Conservation (phyloP, 1,140 invertebrate species). For the Trichogramma pretiosum region DNA sequence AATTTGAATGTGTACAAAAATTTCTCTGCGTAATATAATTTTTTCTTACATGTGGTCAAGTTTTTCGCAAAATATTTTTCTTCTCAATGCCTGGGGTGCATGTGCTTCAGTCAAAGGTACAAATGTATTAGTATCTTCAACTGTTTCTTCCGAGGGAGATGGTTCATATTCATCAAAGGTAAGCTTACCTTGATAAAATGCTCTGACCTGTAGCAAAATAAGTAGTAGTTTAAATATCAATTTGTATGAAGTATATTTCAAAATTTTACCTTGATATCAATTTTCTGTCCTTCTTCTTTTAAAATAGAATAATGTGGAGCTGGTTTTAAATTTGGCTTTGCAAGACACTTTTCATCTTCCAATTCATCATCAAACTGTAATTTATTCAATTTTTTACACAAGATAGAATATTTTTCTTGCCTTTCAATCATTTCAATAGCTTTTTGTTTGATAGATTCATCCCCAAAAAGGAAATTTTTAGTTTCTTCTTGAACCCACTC, state of each 20-base stretch:
- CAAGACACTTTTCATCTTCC: conserved; percentile 20
- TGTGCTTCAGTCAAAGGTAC: conserved; percentile 38
- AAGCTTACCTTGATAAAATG: conserved; percentile 37
- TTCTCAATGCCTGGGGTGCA: conserved; percentile 36
- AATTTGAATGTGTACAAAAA: background rate
- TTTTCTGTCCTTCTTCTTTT: conserved; percentile 34
- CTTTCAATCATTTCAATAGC: conserved; percentile 29
- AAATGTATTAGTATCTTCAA: conserved; percentile 19
- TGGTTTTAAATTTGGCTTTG: conserved; percentile 31
- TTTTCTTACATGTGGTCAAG: conserved; percentile 37
- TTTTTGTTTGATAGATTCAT: conserved; percentile 28
- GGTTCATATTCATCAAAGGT: conserved; percentile 24
- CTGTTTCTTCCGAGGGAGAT: conserved; percentile 9
- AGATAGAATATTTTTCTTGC: conserved; percentile 29
- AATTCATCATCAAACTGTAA: conserved; percentile 30
- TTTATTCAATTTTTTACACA: conserved; percentile 37
- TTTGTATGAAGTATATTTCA: background rate
- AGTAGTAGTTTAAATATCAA: conserved; percentile 9
- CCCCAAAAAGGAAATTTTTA: conserved; percentile 33
- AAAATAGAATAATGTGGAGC: conserved; percentile 37
- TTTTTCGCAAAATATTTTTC: conserved; percentile 42
- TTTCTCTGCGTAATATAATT: conserved; percentile 1
- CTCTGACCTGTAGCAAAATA: conserved; percentile 29
- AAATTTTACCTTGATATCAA: conserved; percentile 36
- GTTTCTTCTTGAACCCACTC: conserved; percentile 44